These are phyloP conservation scores for Phaetusa simplex DNA, from an alignment of 2,113 vertebrate genomes.

Conservation along the genomic window DNA sequence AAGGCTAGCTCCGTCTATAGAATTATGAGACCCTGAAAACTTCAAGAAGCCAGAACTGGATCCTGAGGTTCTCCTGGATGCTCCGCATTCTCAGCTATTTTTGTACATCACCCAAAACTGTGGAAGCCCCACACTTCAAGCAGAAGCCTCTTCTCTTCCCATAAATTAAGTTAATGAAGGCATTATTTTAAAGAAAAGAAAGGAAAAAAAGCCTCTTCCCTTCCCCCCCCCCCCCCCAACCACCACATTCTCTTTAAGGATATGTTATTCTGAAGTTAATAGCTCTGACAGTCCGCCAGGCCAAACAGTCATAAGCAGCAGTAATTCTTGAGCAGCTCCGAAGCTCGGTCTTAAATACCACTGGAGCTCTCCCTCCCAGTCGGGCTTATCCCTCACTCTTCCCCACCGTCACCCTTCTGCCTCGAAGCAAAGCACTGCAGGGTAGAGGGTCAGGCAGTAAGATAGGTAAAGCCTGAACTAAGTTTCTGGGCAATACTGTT, in stretches of 20 bases:
- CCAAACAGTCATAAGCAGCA: conserved; percentile 72
- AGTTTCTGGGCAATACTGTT: background rate
- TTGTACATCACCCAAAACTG: background rate
- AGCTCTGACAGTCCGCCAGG: conserved; percentile 72
- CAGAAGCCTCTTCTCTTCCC: conserved; percentile 19
- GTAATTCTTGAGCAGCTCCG: conserved; percentile 71
- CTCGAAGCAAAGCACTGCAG: background rate
- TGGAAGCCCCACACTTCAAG: conserved; percentile 3
- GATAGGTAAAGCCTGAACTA: conserved; percentile 15
- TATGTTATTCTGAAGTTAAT: conserved; percentile 72
- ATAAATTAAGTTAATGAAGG: conserved; percentile 71
- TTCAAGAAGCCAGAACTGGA: background rate
- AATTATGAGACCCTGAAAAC: background rate
- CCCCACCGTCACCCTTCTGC: background rate
- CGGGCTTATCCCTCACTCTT: background rate
- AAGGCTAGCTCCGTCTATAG: background rate
- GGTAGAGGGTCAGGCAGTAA: background rate
- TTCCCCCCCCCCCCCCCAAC: background rate
- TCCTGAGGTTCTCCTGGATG: background rate
- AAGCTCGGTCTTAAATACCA: conserved; percentile 62
- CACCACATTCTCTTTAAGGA: conserved; percentile 35
- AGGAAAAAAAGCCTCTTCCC: background rate
- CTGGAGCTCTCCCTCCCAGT: background rate
- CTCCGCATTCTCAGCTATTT: conserved; percentile 21
- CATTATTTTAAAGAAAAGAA: background rate